Evolutionary conservation across 2,888 invertebrate species (phyloP).

Genomic region (Epinotia demarniana): DNA sequence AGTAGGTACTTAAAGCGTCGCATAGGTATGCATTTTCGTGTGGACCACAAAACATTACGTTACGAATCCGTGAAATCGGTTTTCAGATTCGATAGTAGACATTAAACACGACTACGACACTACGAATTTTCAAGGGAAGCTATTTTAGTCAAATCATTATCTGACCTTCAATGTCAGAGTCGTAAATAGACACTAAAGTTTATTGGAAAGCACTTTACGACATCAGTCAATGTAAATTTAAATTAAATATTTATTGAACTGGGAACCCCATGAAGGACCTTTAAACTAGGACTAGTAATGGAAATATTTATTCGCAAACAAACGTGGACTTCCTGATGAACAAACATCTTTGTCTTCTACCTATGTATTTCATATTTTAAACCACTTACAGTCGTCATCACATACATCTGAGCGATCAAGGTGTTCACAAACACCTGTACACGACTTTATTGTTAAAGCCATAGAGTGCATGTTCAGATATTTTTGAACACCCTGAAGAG

Average conservation of each 20-base stretch:
- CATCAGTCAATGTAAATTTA: constrained; percentile 5
- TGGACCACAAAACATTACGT: neutral
- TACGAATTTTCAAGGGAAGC: constrained; percentile 11
- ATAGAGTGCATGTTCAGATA: no score
- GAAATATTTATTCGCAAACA: neutral
- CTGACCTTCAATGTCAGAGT: constrained; percentile 61
- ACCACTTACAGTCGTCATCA: no score
- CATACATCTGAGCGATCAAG: no score
- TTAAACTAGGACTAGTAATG: neutral
- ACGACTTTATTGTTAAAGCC: no score
- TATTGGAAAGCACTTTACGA: constrained; percentile 50
- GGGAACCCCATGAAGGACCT: neutral
- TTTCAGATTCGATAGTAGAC: neutral
- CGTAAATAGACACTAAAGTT: constrained; percentile 59
- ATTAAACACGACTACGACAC: neutral
- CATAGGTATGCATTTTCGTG: neutral
- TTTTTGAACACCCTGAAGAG: no score
- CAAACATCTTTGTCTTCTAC: neutral
- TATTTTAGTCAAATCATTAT: constrained; percentile 34
- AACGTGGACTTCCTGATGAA: neutral
- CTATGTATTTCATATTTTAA: neutral
- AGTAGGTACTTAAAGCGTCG: no score
- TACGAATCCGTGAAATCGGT: neutral
- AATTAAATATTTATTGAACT: constrained; percentile 3
- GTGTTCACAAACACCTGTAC: no score